A percentile compares a stretch with the other conserved stretches of the same genome.
Evolutionary conservation across 2,113 vertebrate species (phyloP).

Genomic region (Marmota monax): DNA sequence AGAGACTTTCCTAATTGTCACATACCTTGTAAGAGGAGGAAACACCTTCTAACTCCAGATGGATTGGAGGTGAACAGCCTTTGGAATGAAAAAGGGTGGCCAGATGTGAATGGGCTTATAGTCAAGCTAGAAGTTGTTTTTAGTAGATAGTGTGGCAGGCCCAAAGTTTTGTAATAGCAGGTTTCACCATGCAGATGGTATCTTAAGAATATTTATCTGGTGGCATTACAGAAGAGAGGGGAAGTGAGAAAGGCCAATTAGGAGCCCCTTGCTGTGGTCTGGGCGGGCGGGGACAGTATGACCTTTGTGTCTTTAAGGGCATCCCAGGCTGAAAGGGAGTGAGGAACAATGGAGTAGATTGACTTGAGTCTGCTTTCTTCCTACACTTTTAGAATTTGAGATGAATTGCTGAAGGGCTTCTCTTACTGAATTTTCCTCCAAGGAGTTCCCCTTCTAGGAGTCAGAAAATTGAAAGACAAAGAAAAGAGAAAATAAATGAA

Average conservation of each 20-base stretch:
- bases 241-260: background rate
- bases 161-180: background rate
- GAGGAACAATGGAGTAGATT: background rate
- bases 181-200: background rate
- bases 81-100: background rate
- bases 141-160: background rate
- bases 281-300: background rate
- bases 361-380: background rate
- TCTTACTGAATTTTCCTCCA: background rate
- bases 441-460: background rate
- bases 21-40: background rate
- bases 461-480: conserved; percentile 27
- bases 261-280: background rate
- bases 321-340: background rate
- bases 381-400: background rate
- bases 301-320: background rate
- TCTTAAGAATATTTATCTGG: background rate
- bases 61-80: background rate
- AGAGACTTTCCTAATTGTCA: background rate
- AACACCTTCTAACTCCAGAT: background rate
- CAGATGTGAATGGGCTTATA: background rate
- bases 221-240: background rate
- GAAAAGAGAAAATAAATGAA: conserved; percentile 8
- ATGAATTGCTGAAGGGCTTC: conserved; percentile 17
- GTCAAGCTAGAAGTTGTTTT: background rate